These are phyloP conservation scores for Alectoris magna DNA, from an alignment of 2,797 vertebrate species.

Conservation along the genomic window DNA sequence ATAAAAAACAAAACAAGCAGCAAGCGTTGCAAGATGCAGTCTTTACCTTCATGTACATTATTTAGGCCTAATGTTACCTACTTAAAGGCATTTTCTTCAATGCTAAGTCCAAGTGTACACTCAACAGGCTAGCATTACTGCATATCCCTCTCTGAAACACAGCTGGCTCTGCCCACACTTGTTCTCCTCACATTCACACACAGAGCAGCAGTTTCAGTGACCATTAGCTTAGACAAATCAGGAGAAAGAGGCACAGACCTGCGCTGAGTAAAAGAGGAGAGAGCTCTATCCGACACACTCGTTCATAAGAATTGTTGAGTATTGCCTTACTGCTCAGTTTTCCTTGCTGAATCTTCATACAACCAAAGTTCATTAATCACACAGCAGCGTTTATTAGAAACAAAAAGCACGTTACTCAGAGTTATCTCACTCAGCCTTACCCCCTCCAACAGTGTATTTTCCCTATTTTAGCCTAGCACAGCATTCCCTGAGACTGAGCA, in stretches of 20 bases:
- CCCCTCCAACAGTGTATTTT: not conserved
- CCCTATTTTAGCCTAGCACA: not conserved
- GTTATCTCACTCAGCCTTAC: not conserved
- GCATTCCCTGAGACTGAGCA: not conserved
- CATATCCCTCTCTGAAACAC: not conserved
- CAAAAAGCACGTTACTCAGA: not conserved
- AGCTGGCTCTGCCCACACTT: not conserved
- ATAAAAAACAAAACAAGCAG: not conserved
- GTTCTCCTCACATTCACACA: not conserved
- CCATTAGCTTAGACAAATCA: not conserved
- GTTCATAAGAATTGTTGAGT: not conserved
- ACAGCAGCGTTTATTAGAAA: not conserved
- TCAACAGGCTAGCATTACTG: not conserved
- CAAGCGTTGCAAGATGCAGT: not conserved
- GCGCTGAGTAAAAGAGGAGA: accelerated
- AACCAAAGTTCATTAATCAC: not conserved
- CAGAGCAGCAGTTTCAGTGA: not conserved
- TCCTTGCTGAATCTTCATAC: not conserved
- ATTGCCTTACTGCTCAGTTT: not conserved
- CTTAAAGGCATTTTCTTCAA: not conserved
- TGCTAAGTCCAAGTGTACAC: not conserved
- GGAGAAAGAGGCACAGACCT: not conserved
- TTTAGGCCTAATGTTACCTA: not conserved
- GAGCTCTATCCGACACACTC: not conserved
- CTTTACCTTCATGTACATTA: not conserved